phyloP scores from a whole-genome alignment of 2,113 vertebrate genomes.

The Podocnemis expansa region DNA sequence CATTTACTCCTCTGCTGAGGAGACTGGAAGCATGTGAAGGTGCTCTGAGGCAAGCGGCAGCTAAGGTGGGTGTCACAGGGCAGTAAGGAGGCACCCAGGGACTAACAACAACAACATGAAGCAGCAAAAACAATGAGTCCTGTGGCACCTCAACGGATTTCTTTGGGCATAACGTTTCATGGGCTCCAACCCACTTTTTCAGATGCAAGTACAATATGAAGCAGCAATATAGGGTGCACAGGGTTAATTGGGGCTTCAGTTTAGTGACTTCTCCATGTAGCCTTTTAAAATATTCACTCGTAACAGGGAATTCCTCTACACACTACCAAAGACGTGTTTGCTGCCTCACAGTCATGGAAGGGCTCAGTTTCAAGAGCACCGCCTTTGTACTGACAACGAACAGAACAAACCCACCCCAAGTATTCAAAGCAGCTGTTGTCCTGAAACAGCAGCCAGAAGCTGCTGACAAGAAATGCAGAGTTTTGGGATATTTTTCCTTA shows the following conservation, averaged over 20 bases:
- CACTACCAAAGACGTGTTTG: background rate
- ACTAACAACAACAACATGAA: background rate
- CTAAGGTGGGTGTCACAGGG: background rate
- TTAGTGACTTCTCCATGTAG: background rate
- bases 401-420: background rate
- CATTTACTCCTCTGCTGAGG: background rate
- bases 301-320: background rate
- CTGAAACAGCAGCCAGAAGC: background rate
- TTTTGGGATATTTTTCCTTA: background rate
- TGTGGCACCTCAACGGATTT: too few species aligned
- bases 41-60: background rate
- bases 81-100: background rate
- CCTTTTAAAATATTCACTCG: background rate
- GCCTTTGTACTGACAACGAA: accelerated
- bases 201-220: too few species aligned
- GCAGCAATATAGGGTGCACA: background rate
- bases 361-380: background rate
- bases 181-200: too few species aligned
- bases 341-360: accelerated
- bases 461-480: background rate
- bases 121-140: too few species aligned
- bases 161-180: too few species aligned
- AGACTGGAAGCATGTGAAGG: background rate
- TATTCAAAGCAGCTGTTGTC: background rate
- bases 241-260: background rate